These are phyloP conservation scores for Hylyphantes graminicola DNA, from an alignment of 1,140 invertebrate species.

Conservation along the genomic window DNA sequence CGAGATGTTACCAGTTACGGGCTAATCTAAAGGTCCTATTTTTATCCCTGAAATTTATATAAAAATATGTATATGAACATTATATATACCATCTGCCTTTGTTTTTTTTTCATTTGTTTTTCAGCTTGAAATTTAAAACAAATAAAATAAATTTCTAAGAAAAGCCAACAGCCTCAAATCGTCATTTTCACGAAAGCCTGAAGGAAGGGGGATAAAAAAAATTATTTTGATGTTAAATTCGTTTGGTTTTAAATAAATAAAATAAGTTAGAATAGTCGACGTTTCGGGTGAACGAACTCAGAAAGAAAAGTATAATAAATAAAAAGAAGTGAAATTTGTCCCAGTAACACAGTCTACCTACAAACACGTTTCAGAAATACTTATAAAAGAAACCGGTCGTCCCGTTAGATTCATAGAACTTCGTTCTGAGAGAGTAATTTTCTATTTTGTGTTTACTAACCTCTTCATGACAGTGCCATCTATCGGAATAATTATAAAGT, in stretches of 20 bases:
- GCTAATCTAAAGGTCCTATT: no score
- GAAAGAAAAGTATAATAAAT: slow-evolving; percentile 5
- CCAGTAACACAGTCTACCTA: slow-evolving; percentile 40
- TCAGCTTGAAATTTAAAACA: no score
- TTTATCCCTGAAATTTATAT: no score
- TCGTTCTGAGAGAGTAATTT: background rate
- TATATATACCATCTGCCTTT: no score
- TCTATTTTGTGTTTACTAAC: slow-evolving; percentile 41
- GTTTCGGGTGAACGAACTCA: slow-evolving; percentile 25
- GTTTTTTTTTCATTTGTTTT: no score
- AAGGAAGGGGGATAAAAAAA: no score
- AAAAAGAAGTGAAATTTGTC: slow-evolving; percentile 41
- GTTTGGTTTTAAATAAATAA: background rate
- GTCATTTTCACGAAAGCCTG: no score
- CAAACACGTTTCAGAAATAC: slow-evolving; percentile 23
- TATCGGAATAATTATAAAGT: background rate
- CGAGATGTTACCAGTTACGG: no score
- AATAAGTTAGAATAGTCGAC: background rate
- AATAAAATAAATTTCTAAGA: no score
- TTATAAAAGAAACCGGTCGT: slow-evolving; percentile 28
- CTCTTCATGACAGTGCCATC: slow-evolving; percentile 19
- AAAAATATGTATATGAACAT: no score
- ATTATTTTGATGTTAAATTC: no score
- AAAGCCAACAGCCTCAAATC: no score
- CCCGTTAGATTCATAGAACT: slow-evolving; percentile 1